These are phyloP conservation scores for Bucorvus abyssinicus DNA, from an alignment of 2,797 vertebrate species.

Conservation along the genomic window DNA sequence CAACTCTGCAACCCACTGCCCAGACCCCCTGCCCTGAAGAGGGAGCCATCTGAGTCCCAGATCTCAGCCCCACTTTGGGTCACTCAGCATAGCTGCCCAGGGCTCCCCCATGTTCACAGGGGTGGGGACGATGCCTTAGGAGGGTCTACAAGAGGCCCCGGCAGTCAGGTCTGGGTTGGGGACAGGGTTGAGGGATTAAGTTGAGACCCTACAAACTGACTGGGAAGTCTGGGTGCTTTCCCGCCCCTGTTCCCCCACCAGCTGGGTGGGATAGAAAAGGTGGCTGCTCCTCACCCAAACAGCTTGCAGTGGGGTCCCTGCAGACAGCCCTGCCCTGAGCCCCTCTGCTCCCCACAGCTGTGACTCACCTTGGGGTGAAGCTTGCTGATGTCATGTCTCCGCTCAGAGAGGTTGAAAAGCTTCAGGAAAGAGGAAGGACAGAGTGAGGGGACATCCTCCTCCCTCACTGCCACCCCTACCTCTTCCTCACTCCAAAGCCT, in stretches of 20 bases:
- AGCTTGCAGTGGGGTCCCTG: not conserved
- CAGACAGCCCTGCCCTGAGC: not conserved
- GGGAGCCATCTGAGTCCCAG: fast-evolving
- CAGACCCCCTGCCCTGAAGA: not conserved
- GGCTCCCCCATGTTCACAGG: not conserved
- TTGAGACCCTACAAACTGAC: not conserved
- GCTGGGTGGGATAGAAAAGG: not conserved
- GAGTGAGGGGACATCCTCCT: not conserved
- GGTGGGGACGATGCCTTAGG: not conserved
- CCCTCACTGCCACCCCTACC: not conserved
- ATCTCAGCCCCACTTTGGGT: not conserved
- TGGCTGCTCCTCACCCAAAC: not conserved
- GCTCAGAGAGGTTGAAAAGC: conserved; percentile 97
- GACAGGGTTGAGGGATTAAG: not conserved
- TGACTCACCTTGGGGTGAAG: conserved; percentile 90
- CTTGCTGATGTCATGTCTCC: conserved; percentile 88
- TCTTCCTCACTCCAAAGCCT: not conserved
- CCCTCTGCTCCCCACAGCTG: not conserved
- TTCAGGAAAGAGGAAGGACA: conserved; percentile 59
- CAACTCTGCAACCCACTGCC: not conserved
- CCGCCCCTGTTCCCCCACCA: not conserved
- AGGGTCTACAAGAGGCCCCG: not conserved
- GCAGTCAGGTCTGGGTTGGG: not conserved
- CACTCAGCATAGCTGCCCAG: not conserved
- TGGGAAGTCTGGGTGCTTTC: not conserved